These are phyloP conservation scores for Porphyrio hochstetteri DNA, from an alignment of 2,113 vertebrate species.

Conservation along the genomic window DNA sequence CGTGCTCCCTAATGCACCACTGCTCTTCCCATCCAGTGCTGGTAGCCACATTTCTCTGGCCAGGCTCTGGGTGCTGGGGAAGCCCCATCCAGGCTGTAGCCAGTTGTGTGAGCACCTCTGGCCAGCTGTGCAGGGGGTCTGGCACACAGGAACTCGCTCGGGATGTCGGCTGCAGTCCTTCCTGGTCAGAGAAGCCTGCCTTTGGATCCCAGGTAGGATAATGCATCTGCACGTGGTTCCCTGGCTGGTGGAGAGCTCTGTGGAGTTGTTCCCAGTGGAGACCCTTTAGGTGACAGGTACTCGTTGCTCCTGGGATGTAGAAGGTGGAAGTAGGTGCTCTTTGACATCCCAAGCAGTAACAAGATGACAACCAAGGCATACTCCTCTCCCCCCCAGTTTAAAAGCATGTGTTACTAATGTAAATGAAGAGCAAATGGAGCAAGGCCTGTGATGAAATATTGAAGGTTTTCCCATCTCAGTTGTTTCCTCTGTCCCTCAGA, in stretches of 20 bases:
- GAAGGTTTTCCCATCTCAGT: background rate
- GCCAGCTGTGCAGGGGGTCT: background rate
- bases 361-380: background rate
- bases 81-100: background rate
- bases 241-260: background rate
- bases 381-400: background rate
- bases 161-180: background rate
- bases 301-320: background rate
- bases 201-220: background rate
- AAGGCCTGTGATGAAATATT: constrained; percentile 2
- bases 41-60: background rate
- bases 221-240: background rate
- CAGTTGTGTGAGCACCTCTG: background rate
- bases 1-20: background rate
- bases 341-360: background rate
- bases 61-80: background rate
- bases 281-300: background rate
- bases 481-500: background rate
- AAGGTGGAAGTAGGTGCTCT: background rate
- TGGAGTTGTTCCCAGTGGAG: background rate
- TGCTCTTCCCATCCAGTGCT: background rate
- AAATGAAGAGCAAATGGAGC: constrained; percentile 24
- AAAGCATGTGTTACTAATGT: background rate
- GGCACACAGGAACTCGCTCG: accelerated
- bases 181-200: background rate